Percentiles rank a stretch among this genome's conserved stretches.
Conservation (phyloP, 2,888 invertebrate genomes). For the Rugalucina vietnamica region DNA sequence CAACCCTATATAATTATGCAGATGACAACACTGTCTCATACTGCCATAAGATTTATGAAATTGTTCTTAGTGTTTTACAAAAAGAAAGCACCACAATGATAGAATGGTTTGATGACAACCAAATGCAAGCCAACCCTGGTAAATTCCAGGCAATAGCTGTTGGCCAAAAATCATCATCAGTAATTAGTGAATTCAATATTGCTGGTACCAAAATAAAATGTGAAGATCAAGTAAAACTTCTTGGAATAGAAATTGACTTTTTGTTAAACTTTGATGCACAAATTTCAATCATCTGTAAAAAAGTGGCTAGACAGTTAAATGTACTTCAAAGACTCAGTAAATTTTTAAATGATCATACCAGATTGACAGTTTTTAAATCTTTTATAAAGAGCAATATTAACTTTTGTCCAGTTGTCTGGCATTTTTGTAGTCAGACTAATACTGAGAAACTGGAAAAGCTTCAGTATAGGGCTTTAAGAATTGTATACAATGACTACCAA, state of each 20-base stretch:
- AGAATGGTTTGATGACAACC: neutral
- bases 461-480: neutral
- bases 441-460: too few species aligned
- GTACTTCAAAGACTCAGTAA: neutral
- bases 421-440: too few species aligned
- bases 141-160: too few species aligned
- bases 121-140: neutral
- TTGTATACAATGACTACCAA: neutral
- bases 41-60: neutral
- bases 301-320: neutral
- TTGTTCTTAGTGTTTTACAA: neutral
- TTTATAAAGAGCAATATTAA: neutral
- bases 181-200: neutral
- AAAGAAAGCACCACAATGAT: neutral
- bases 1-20: neutral
- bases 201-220: neutral
- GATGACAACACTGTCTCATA: neutral
- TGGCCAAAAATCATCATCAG: neutral
- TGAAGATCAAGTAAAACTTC: neutral
- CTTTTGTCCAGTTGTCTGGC: too few species aligned
- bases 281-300: neutral
- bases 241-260: neutral
- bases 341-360: neutral
- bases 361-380: conserved; percentile 1
- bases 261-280: neutral